Conservation (phyloP, 30 jellyfish, hydroid and myxozoan species). For the Phacellophora camtschatica region DNA sequence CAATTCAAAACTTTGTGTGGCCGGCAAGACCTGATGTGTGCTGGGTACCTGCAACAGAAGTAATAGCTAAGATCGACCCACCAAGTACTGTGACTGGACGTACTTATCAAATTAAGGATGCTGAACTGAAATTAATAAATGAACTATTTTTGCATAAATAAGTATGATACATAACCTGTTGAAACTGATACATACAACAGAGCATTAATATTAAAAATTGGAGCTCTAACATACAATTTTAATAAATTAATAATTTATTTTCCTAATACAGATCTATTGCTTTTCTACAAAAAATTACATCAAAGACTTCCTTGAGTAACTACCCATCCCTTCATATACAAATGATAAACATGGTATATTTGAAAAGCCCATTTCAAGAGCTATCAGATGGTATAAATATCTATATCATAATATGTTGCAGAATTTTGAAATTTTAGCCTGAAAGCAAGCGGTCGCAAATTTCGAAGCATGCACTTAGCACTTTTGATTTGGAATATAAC, state of each 20-base stretch:
- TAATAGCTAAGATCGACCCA: background rate
- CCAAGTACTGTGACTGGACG: constrained; percentile 26
- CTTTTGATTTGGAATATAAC: background rate
- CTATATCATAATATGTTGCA: background rate
- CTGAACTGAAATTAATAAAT: background rate
- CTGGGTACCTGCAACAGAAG: constrained; percentile 36
- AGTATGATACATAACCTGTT: background rate
- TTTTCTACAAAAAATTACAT: too few relatives aligned
- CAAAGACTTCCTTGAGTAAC: too few relatives aligned
- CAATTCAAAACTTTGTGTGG: constrained; percentile 42
- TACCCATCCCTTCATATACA: background rate
- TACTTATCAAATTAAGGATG: background rate
- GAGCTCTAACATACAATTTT: too few relatives aligned
- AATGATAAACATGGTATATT: background rate
- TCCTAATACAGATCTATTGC: too few relatives aligned
- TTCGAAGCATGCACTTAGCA: background rate
- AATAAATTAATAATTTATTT: too few relatives aligned
- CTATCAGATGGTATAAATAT: background rate
- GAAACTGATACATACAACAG: background rate
- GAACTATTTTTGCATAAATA: background rate
- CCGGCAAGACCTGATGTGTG: constrained; percentile 30
- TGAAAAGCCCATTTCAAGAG: background rate
- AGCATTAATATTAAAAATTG: too few relatives aligned
- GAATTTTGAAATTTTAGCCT: background rate
- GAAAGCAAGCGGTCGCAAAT: background rate